Evolutionary conservation across 2,113 vertebrate species (phyloP), one percentile per base, ranked within the genome.

Genomic region (Cettia cetti): DNA sequence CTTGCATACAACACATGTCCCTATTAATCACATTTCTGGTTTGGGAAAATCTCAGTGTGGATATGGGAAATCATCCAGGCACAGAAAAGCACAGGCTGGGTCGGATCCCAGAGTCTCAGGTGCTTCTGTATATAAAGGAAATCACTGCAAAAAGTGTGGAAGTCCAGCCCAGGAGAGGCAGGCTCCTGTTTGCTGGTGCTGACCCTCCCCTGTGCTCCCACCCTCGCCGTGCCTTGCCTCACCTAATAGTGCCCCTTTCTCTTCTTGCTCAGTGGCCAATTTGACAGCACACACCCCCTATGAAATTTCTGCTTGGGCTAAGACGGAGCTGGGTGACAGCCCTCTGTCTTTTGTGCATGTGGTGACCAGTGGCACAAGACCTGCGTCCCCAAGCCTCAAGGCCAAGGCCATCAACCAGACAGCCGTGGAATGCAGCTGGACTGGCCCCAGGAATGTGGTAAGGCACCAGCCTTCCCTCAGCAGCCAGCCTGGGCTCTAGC

Each of bases 291-390:
- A 99, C 7, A 99, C 98, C 0, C 59, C 98, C 53, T 99, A 99
- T 24, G 99, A 99, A 95, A 98, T 99, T 97, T 98, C 99, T 11
- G 99, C 99, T 16, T 99, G 99, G 99, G 99, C 99, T 65, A 98
- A 98, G 97, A 99, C 99, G 2, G 97, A 97, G 40, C 95, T 99
- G 35, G 99, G 99, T 8, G 99, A 99, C 95, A 99, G 99, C 88
- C 98, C 99, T 71, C 98, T 99, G 59, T 98, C 99, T 11, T 98
- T 99, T 82, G 98, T 97, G 24, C 99, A 98, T 6, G 97, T 98
- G 20, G 92, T 97, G 94, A 99, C 99, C 60, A 65, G 50, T 24
- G 99, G 99, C 23, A 94, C 92, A 7, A 98, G 98, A 85, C 99
- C 99, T 1, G 91, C 95, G 0, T 82, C 97, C 9, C 99, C 99